A percentile compares a stretch with the other conserved stretches of the same genome.
Conservation (phyloP, 2,888 invertebrate genomes). For the Andrena chrysosceles region DNA sequence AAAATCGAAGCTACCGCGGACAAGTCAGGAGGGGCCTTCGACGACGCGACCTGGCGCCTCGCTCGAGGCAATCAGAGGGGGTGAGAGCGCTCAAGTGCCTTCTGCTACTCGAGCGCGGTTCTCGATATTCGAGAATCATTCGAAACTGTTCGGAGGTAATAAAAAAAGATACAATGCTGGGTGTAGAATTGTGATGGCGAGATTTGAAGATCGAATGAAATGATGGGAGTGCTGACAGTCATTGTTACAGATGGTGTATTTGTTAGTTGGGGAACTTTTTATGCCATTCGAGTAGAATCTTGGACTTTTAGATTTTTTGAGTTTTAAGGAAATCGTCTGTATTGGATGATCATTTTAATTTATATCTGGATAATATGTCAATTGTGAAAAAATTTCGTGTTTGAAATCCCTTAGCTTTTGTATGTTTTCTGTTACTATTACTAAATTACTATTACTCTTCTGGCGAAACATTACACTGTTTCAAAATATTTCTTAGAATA, state of each 20-base stretch:
- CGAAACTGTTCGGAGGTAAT: neutral
- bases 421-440: no score
- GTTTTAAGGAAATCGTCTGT: no score
- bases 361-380: no score
- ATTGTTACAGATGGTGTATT: neutral
- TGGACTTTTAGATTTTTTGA: neutral
- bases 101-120: neutral
- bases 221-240: neutral
- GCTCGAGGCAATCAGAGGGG: neutral
- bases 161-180: neutral
- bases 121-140: neutral
- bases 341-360: no score
- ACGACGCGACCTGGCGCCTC: neutral
- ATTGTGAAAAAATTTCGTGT: no score
- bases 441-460: neutral
- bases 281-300: neutral
- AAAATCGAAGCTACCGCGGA: constrained; percentile 48
- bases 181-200: neutral
- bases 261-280: neutral
- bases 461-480: neutral
- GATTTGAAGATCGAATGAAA: neutral
- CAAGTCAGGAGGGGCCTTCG: constrained; percentile 27
- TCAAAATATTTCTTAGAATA: constrained; percentile 1
- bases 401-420: no score
- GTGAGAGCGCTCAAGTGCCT: neutral